Base-by-base conservation (phyloP, 2,888 invertebrate genomes). In the Leptinotarsa juncta region DNA sequence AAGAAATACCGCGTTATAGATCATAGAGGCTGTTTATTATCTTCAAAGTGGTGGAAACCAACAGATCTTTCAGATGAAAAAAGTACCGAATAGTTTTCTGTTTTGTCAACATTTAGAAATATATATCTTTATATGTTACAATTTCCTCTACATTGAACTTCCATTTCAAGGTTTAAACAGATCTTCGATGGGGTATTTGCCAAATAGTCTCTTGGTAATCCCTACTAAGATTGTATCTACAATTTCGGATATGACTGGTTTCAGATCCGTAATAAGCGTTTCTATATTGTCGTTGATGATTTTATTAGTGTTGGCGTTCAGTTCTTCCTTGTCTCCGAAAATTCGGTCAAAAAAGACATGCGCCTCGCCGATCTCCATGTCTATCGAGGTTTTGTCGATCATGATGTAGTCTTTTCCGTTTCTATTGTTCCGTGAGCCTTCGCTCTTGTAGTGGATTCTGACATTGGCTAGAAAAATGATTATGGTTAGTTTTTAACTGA, bases 211-310 rank as follows among this genome's bases (percentile, higher is more conserved):
- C 74, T 89, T 89, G 12, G 90, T 86, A 32, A 90, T 89, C 1
- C 88, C 86, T 76, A 89, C 88, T 70, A 91, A 85, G 10, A 91
- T 86, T 16, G 88, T 87, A 0, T 88, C 86, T 16, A 92, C 87
- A 0, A 90, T 88, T 65, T 90, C 89, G 81, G 93, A 92, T 84
- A 94, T 87, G 0, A 92, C 90, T 0, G 91, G 91, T 78, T 92
- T 91, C 4, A 94, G 88, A 79, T 94, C 94, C 7, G 90, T 90
- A 0, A 92, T 89, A 4, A 94, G 87, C 15, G 89, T 89, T 79
- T 90, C 89, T 92, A 94, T 94, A 85, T 94, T 94, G 48, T 93
- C 92, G 82, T 94, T 94, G 15, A 95, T 86, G 82, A 94, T 92
- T 50, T 89, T 87, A 83, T 94, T 94, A 90, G 94, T 92, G 4